These are phyloP conservation scores for Sceloporus tristichus DNA, from an alignment of 2,113 vertebrate genomes.

Conservation along the genomic window DNA sequence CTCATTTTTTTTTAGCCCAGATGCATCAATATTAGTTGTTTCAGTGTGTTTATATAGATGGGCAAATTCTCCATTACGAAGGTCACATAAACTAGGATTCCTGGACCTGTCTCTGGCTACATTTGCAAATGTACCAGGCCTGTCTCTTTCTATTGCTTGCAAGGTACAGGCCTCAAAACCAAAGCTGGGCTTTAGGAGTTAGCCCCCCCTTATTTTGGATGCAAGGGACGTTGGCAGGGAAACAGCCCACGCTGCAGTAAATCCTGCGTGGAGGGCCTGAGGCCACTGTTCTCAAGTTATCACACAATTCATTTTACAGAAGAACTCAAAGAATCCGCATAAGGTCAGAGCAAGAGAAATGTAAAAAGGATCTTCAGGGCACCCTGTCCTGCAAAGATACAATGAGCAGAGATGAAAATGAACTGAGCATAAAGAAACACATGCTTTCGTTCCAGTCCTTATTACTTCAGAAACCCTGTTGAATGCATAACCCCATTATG, in stretches of 20 bases:
- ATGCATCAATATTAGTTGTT: not conserved
- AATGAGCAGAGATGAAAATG: constrained; percentile 23
- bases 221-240: constrained; percentile 18
- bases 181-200: not conserved
- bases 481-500: constrained; percentile 37
- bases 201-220: not conserved
- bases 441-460: not conserved
- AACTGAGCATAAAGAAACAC: constrained; percentile 8
- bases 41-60: not conserved
- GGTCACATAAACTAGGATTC: not conserved
- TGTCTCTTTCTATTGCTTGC: not conserved
- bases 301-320: constrained; percentile 16
- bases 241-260: constrained; percentile 4
- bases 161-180: not conserved
- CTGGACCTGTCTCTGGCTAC: not conserved
- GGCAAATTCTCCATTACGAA: not conserved
- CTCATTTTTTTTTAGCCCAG: not conserved
- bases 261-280: constrained; percentile 4
- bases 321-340: not conserved
- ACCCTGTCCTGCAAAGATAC: constrained; percentile 12
- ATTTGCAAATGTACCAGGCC: not conserved
- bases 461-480: constrained; percentile 19
- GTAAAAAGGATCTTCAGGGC: constrained; percentile 22
- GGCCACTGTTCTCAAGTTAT: constrained; percentile 15
- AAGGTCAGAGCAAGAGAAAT: constrained; percentile 11